These are phyloP conservation scores for Carassius carassius DNA, from an alignment of 2,113 vertebrate genomes.

Conservation along the genomic window DNA sequence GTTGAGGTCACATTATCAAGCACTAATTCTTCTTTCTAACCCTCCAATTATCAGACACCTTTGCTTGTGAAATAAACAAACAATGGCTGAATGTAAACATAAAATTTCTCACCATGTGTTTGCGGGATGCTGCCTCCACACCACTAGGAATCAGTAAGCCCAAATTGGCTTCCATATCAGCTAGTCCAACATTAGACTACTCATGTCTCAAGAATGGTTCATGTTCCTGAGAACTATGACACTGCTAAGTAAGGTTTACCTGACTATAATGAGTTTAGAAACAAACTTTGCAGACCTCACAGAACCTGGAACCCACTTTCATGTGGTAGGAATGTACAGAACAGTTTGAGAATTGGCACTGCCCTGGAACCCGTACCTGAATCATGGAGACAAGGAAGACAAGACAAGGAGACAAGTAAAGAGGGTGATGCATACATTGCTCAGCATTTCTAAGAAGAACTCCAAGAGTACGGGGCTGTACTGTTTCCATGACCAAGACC, in stretches of 20 bases:
- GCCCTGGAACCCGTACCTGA: background rate
- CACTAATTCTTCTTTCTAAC: background rate
- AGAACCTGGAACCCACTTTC: background rate
- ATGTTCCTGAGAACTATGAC: background rate
- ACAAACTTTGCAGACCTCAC: background rate
- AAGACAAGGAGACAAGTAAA: constrained; percentile 54
- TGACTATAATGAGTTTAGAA: background rate
- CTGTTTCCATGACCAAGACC: constrained; percentile 75
- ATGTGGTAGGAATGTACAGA: background rate
- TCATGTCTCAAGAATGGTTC: background rate
- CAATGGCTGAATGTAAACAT: background rate
- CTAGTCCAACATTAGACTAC: background rate
- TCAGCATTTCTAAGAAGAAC: constrained; percentile 65
- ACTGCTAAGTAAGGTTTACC: background rate
- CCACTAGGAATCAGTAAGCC: background rate
- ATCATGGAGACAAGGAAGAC: no score
- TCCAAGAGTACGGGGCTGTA: constrained; percentile 64
- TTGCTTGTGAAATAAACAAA: background rate
- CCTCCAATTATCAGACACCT: background rate
- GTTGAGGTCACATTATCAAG: background rate
- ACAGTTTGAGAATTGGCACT: background rate
- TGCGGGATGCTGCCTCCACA: background rate
- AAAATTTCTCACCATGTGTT: background rate
- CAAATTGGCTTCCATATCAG: background rate
- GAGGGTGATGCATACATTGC: constrained; percentile 5